These are phyloP conservation scores for Anguilla rostrata DNA, from an alignment of 2,113 vertebrate genomes.

Conservation along the genomic window DNA sequence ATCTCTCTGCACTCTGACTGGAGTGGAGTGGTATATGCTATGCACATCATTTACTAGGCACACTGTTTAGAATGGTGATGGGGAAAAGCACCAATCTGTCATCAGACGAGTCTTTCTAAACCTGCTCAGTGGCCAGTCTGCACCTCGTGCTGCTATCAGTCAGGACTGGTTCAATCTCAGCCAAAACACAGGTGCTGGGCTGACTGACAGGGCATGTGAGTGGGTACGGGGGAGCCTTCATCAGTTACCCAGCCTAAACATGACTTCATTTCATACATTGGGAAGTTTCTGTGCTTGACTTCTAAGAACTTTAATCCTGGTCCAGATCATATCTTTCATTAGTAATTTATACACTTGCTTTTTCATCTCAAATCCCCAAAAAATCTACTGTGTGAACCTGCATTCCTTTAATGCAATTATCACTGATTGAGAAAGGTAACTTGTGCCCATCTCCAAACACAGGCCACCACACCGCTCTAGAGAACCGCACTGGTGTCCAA, in stretches of 20 bases:
- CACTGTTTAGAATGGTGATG: too few relatives aligned
- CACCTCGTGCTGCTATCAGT: background rate
- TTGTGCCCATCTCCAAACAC: background rate
- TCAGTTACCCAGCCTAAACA: background rate
- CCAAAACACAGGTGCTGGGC: background rate
- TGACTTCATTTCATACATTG: background rate
- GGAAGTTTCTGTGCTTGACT: too few relatives aligned
- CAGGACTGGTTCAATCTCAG: slow-evolving; percentile 2
- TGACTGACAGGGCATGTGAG: background rate
- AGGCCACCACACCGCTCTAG: background rate
- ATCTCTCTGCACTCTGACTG: too few relatives aligned
- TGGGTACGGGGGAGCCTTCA: background rate
- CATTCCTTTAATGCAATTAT: background rate
- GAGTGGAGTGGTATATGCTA: too few relatives aligned
- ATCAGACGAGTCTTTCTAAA: background rate
- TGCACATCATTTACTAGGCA: too few relatives aligned
- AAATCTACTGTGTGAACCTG: background rate
- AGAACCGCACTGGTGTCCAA: background rate
- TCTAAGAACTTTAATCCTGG: too few relatives aligned
- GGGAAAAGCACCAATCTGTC: background rate
- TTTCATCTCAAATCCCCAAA: background rate
- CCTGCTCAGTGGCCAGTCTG: background rate
- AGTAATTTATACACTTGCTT: too few relatives aligned
- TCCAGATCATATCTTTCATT: too few relatives aligned
- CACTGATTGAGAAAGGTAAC: background rate